Base-by-base conservation (phyloP, 2,113 vertebrate species). In the Ictalurus punctatus region DNA sequence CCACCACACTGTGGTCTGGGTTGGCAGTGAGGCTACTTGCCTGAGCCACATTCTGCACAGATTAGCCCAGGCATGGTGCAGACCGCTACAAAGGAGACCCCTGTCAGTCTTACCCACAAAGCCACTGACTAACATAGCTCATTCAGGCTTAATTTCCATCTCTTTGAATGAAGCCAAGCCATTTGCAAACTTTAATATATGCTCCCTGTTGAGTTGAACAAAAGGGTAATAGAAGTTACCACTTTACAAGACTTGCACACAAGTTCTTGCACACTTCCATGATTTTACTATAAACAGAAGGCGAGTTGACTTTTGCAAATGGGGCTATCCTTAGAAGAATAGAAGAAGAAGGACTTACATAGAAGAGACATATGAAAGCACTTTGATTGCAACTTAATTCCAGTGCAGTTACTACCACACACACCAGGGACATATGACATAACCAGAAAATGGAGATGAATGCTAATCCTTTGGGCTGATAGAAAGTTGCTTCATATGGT, bases 1-100 rank as follows among this genome's bases (percentile, higher is more conserved):
- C 95, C 95, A 95, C 95, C 95, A 95, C 95, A 95, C 89, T 92
- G 91, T 84, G 86, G 91, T 92, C 92, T 48, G 89, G 80, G 88
- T 91, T 94, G 92, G 93, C 92, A 94, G 88, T 7, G 27, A 44
- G 89, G 59, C 86, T 73, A 56, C 48, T 85, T 7, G 61, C 87
- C 78, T 85, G 52, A 89, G 86, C 92, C 80, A 91, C 73, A 90
- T 91, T 92, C 91, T 90, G 92, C 94, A 91, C 93, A 93, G 93
- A 92, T 44, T 86, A 88, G 88, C 84, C 84, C 86, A 86, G 67
- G 83, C 82, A 79, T 83, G 80, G 69, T 67, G 61, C 61, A 52
- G n/a, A 88, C 37, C 54, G 14, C 81, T 61, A 86, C 86, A 90
- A 65, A 89, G 44, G 52, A 65, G 85, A 73, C 61, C 87, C 81